Percentiles rank a stretch among this genome's conserved stretches.
These are phyloP conservation scores for Chaitophorus viminalis DNA, from an alignment of 2,888 invertebrate species.

Conservation along the genomic window DNA sequence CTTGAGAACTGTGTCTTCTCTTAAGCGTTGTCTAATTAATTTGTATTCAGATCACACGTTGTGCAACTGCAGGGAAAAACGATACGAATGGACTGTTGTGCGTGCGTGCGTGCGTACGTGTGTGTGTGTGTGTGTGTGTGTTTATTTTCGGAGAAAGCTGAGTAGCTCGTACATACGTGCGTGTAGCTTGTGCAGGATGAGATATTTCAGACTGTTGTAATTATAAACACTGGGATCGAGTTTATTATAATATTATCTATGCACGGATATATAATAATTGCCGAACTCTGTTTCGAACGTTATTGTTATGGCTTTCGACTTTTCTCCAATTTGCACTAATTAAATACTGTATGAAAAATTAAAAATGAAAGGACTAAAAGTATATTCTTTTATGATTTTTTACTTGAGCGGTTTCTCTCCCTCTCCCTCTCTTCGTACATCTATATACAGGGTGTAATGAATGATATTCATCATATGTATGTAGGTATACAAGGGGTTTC, in stretches of 20 bases:
- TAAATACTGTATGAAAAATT: slow-evolving; percentile 26
- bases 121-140: background rate
- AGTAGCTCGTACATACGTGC: background rate
- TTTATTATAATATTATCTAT: background rate
- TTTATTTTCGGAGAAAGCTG: slow-evolving; percentile 36
- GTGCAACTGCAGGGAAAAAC: slow-evolving; percentile 38
- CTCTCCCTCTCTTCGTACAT: background rate
- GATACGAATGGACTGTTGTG: slow-evolving; percentile 11
- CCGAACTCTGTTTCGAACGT: slow-evolving; percentile 8
- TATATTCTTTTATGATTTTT: slow-evolving; percentile 9
- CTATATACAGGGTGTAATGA: background rate
- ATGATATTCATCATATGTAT: too few relatives aligned
- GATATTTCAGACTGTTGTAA: slow-evolving; percentile 5
- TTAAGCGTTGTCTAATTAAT: slow-evolving; percentile 18
- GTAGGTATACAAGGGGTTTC: too few relatives aligned
- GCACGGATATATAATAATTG: background rate
- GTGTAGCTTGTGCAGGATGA: background rate
- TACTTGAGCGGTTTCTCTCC: slow-evolving; percentile 17
- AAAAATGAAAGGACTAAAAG: slow-evolving; percentile 18
- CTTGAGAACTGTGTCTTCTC: slow-evolving; percentile 32
- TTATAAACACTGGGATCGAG: slow-evolving; percentile 1
- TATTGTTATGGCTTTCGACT: slow-evolving; percentile 48
- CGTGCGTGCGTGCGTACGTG: background rate
- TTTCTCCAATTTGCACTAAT: slow-evolving; percentile 27
- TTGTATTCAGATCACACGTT: slow-evolving; percentile 30